Percentiles rank a stretch among this genome's conserved stretches.
phyloP scores from a whole-genome alignment of 2,113 vertebrate genomes.

The Oreochromis tanganicae region DNA sequence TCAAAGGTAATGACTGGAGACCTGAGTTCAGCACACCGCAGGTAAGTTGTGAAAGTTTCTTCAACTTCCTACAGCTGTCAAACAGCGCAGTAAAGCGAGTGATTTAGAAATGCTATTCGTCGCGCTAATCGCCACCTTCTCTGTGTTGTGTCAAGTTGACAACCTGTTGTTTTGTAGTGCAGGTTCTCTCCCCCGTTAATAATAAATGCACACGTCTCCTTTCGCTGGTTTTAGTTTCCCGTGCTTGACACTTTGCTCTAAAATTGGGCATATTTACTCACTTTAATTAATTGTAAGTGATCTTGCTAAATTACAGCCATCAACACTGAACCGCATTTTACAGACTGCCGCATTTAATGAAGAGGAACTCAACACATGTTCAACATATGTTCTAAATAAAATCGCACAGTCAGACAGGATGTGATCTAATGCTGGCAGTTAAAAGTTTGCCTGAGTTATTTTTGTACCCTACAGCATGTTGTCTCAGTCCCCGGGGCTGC shows the following conservation, averaged over 20 bases:
- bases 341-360: background rate
- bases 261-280: background rate
- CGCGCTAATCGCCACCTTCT: background rate
- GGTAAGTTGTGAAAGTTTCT: slow-evolving; percentile 26
- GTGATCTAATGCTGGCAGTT: background rate
- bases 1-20: slow-evolving; percentile 12
- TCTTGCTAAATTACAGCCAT: background rate
- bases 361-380: background rate
- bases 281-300: background rate
- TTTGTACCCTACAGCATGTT: background rate
- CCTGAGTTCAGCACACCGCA: background rate
- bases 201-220: background rate
- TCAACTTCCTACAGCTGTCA: background rate
- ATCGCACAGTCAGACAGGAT: background rate
- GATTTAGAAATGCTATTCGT: background rate
- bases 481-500: background rate
- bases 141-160: background rate
- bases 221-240: background rate
- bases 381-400: background rate
- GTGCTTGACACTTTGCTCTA: background rate
- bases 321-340: background rate
- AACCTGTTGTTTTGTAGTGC: background rate
- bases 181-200: background rate
- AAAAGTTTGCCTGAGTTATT: background rate
- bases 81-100: background rate